A percentile compares a stretch with the other conserved stretches of the same genome.
Conservation (phyloP, 2,888 invertebrate species). For the Hydrotaea cyrtoneurina region DNA sequence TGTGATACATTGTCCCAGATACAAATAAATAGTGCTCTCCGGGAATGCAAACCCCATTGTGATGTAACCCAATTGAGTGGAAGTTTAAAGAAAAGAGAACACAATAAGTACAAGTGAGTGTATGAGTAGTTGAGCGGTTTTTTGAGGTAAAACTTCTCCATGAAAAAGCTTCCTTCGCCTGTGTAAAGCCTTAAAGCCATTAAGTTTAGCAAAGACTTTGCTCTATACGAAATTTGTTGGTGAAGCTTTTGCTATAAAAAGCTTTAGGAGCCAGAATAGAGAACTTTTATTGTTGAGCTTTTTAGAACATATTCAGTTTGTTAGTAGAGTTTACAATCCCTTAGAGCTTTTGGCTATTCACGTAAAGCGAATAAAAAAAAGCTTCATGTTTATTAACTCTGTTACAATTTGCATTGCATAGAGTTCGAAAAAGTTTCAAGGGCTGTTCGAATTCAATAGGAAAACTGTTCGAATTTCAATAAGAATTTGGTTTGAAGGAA, state of each 20-base stretch:
- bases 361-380: background rate
- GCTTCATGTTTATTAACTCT: no score
- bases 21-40: constrained; percentile 53
- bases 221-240: background rate
- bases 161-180: background rate
- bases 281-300: background rate
- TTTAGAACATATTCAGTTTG: background rate
- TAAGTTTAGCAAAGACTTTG: no score
- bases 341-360: background rate
- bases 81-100: background rate
- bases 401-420: no score
- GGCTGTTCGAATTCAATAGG: no score
- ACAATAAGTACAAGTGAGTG: background rate
- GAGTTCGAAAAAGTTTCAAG: no score
- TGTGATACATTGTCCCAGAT: constrained; percentile 79
- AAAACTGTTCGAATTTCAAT: no score
- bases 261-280: background rate
- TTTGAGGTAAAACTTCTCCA: background rate
- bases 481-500: no score
- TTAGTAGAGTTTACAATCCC: background rate
- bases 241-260: constrained; percentile 11
- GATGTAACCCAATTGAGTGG: constrained; percentile 52
- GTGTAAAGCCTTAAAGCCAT: constrained; percentile 23
- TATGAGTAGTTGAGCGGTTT: background rate
- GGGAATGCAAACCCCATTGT: constrained; percentile 4